These are phyloP conservation scores for Pseudopodoces humilis DNA, from an alignment of 2,113 vertebrate genomes.

Conservation along the genomic window DNA sequence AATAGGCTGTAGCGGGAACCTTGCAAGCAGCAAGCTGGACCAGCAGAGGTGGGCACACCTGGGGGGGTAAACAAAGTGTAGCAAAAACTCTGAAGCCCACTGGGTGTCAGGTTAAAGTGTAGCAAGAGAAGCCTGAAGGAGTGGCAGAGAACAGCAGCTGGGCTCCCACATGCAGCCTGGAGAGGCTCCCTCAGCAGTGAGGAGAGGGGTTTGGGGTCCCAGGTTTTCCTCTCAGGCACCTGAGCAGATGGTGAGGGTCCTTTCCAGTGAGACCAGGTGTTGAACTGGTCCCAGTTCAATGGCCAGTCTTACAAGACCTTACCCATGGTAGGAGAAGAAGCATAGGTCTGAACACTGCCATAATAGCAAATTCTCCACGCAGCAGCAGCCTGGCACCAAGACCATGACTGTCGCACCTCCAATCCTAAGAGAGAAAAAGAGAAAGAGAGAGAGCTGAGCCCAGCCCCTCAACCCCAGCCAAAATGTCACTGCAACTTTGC, in stretches of 20 bases:
- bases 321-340: background rate
- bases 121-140: no score
- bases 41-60: rapidly evolving
- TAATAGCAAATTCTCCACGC: rapidly evolving
- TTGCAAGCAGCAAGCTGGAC: background rate
- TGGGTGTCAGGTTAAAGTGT: background rate
- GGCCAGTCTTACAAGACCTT: background rate
- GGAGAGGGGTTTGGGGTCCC: rapidly evolving
- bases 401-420: rapidly evolving
- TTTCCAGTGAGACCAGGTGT: rapidly evolving
- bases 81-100: background rate
- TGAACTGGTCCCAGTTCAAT: no score
- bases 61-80: background rate
- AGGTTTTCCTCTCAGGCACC: background rate
- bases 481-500: rapidly evolving
- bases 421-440: background rate
- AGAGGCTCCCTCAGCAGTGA: background rate
- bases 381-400: rapidly evolving
- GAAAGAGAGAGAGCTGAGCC: background rate
- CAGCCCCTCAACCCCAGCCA: no score
- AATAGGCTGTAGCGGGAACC: background rate
- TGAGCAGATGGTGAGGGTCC: rapidly evolving
- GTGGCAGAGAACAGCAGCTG: rapidly evolving
- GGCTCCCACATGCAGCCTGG: rapidly evolving
- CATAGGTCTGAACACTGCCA: background rate